Base-by-base conservation (phyloP, 2,113 vertebrate species). In the Larimichthys crocea region DNA sequence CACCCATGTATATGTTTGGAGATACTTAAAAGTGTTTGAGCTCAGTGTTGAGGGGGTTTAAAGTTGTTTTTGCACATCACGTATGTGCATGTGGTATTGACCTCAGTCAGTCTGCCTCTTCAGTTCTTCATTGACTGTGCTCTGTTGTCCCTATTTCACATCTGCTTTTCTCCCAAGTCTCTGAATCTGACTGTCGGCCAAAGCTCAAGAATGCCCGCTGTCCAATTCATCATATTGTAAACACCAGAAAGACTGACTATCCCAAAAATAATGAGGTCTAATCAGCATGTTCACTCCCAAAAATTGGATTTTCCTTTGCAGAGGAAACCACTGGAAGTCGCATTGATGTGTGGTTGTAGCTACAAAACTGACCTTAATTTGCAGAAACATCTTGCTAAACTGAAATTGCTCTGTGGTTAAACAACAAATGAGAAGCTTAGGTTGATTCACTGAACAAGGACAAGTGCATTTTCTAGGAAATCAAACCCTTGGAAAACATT, bases 51-150 rank as follows among this genome's bases (percentile, higher is more conserved):
- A 44, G 31, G 56, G 60, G 12, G 29, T 42, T 62, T 19, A 40
- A 53, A 67, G 9, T 29, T 62, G 48, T n/a, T 67, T 66, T 49
- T 20, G 17, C 14, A 3, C 35, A 10, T 29, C 3, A 5, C 10
- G 1, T 35, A 68, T 42, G 31, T 31, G 64, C 2, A 11, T 46
- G 26, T 40, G 53, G 11, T 71, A 84, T 71, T 12, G 70, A 82
- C 49, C 52, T 26, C 29, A 0, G 24, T 35, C 46, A 49, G 60
- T 62, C 60, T 40, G 50, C 20, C 15, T 53, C 49, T 24, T 49
- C 44, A 53, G 42, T 6, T 53, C 69, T 68, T 68, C 66, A 79
- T 57, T 69, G 77, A 86, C 24, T 24, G 17, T 66, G 49, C 74
- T 65, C 15, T 52, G 22, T 31, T 48, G 65, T 48, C 49, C 67